Base-by-base conservation (phyloP, 2,113 vertebrate genomes). In the Amia ocellicauda region DNA sequence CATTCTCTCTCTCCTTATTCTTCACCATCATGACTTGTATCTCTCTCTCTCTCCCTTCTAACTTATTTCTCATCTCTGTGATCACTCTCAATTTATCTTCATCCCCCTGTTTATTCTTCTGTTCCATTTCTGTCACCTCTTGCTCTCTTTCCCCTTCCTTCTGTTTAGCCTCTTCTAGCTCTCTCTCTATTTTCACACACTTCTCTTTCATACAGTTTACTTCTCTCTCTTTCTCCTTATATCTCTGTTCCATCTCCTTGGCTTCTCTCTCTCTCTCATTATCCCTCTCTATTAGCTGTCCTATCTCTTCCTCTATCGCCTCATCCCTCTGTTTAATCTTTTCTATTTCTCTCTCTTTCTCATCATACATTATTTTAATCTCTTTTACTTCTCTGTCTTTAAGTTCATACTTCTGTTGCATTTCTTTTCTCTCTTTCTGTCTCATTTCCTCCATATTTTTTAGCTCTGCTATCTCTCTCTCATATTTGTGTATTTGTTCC, bases 221-320 rank as follows among this genome's bases (percentile, higher is more conserved):
- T 23, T 45, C 29, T 17, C 53, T 55, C 10, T 52, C 45, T 58
- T 68, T 66, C 53, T 54, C 52, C 23, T 54, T 23, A 27, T 27
- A 27, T 14, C 23, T 53, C 19, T 49, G 52, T 3, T 69, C 23
- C 10, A 16, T 74, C 8, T 72, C 62, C 11, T 75, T n/a, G n/a
- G n/a, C n/a, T 42, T 74, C 67, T 3, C 19, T 42, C 1, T 62
- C 59, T 3, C 78, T 57, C 29, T 13, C 64, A 0, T 50, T 29
- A 52, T 81, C 52, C 19, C 60, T 27, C 61, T 65, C 20, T 1
- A 17, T 3, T 3, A 84, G 63, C 8, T 81, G 66, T 53, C 69
- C 52, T 9, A 77, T 2, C 45, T 51, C 50, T 0, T 4, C 4
- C 24, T 69, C 61, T 45, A 47, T 74, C 31, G 67, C 7, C 19